Conservation (phyloP, 2,888 invertebrate species). For the Latrodectus elegans region DNA sequence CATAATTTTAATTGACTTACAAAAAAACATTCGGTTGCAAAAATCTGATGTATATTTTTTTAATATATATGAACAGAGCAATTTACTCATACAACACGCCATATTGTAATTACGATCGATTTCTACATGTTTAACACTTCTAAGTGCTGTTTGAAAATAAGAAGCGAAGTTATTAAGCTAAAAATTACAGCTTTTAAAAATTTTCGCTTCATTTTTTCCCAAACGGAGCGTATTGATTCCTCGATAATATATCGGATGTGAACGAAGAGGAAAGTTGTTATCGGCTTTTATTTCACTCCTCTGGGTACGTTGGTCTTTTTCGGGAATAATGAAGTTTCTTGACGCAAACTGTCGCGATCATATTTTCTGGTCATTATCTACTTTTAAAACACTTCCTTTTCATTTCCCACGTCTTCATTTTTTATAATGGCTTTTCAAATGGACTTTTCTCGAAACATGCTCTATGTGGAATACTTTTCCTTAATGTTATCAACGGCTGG, state of each 20-base stretch:
- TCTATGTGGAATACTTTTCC: too few species aligned
- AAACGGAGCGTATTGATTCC: background rate
- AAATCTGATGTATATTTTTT: too few species aligned
- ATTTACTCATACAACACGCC: background rate
- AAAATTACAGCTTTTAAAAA: background rate
- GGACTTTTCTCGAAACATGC: too few species aligned
- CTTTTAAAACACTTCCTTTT: too few species aligned
- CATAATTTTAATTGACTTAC: background rate
- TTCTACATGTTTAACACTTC: conserved; percentile 3
- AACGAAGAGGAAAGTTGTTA: background rate
- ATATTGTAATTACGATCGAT: conserved; percentile 3
- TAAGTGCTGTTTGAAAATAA: background rate
- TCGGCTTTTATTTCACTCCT: background rate
- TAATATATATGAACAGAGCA: too few species aligned
- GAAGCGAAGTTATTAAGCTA: conserved; percentile 6
- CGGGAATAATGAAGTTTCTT: background rate
- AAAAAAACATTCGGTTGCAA: background rate
- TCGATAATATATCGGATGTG: background rate
- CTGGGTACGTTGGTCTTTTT: background rate
- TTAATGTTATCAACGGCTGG: too few species aligned
- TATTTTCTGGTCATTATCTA: background rate
- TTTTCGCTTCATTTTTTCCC: background rate
- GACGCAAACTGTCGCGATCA: background rate
- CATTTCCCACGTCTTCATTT: too few species aligned
- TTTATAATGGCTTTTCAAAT: too few species aligned